Evolutionary conservation across 2,113 vertebrate species (phyloP), one percentile per base, ranked within the genome.

Genomic region (Balaeniceps rex): DNA sequence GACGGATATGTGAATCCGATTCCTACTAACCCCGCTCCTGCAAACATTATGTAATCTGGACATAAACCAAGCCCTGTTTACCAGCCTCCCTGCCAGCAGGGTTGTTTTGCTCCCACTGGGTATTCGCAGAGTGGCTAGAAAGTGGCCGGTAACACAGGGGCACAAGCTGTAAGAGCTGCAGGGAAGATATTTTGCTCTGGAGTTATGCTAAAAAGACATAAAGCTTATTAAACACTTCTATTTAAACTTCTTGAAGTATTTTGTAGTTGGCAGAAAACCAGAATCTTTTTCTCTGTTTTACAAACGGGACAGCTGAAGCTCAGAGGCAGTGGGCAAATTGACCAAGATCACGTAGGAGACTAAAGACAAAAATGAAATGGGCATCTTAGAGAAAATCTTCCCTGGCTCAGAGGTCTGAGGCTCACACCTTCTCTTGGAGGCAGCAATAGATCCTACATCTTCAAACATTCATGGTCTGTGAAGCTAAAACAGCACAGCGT

Each of bases 31-130:
- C 42, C 77, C 57, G 81, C 63, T 92, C 94, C 42, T 80, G 70
- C 63, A 93, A 83, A 66, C 75, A 94, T 95, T 82, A 91, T 70
- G 78, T 89, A 96, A 95, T 80, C 91, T 93, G 94, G 93, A 94
- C 82, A 68, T 15, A 87, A 51, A 80, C 87, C 91, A 92, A 96
- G 70, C 65, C 87, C 91, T 92, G 76, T 89, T 78, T 89, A 86
- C 72, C 91, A 92, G 76, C 65, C 78, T 70, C 54, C 54, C 72
- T 87, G 86, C 86, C 95, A 93, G 88, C 31, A 16, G n/a, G 65
- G 77, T 23, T 46, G 2, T 85, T 96, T 66, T 85, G 54, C 92
- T 96, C 89, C 78, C 2, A 2, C 33, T 57, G 58, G 36, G 25
- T 95, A 55, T 70, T 96, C 90, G 74, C 52, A 69, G 63, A 91